Evolutionary conservation across 1,140 invertebrate species (phyloP).

Genomic region (Pseudomyrmex cubaensis): DNA sequence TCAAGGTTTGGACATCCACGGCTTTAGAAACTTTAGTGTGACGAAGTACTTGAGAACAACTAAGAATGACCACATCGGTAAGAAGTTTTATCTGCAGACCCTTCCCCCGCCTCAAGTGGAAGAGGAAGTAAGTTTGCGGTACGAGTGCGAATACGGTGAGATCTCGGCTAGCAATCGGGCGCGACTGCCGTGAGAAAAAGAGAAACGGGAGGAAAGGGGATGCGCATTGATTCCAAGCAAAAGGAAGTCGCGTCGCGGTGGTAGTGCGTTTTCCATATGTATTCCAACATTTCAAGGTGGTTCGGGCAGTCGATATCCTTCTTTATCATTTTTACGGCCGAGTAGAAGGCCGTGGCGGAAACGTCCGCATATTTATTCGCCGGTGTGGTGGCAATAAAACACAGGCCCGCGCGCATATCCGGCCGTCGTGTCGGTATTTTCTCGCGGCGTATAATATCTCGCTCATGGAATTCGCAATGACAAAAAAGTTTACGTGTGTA

Average conservation of each 20-base stretch:
- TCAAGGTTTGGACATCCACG: background rate
- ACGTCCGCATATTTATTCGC: constrained; percentile 79
- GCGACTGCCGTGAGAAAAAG: constrained; percentile 39
- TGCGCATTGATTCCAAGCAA: constrained; percentile 76
- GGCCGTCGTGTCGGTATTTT: constrained; percentile 54
- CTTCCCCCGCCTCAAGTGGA: background rate
- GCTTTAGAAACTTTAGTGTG: constrained; percentile 43
- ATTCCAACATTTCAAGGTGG: constrained; percentile 75
- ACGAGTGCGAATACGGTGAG: constrained; percentile 16
- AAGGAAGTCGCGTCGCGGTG: constrained; percentile 42
- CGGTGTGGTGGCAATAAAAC: constrained; percentile 79
- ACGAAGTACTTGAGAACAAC: constrained; percentile 43
- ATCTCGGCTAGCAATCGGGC: constrained; percentile 13
- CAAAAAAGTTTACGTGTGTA: constrained; percentile 42
- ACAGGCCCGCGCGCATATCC: constrained; percentile 74
- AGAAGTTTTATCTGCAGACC: constrained; percentile 43
- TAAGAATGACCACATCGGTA: constrained; percentile 48
- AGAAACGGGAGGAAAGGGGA: background rate
- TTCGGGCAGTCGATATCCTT: constrained; percentile 77
- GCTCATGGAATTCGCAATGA: constrained; percentile 58
- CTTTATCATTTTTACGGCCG: constrained; percentile 83
- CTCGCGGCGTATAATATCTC: constrained; percentile 65
- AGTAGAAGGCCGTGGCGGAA: constrained; percentile 80
- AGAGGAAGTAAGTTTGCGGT: constrained; percentile 18
- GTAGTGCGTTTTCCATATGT: constrained; percentile 75